phyloP scores from a whole-genome alignment of 1,140 invertebrate species.

The Drosophila rhopaloa region DNA sequence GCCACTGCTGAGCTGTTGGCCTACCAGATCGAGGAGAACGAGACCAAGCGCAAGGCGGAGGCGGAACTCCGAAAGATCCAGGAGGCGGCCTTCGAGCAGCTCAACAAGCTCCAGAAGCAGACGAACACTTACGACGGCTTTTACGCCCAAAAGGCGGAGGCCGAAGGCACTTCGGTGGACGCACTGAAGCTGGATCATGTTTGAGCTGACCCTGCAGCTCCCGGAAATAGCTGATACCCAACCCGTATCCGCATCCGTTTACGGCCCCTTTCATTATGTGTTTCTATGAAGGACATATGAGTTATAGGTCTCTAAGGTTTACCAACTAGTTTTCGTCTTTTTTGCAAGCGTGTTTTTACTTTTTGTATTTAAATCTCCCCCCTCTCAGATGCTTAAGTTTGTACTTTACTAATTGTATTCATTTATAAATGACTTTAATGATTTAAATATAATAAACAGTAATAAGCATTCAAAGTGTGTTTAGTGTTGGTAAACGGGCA shows the following conservation, averaged over 20 bases:
- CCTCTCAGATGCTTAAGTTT: constrained; percentile 27
- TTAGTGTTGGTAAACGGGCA: constrained; percentile 12
- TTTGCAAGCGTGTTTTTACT: constrained; percentile 15
- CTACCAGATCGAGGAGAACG: constrained; percentile 73
- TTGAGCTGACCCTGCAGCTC: constrained; percentile 30
- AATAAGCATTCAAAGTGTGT: constrained; percentile 6
- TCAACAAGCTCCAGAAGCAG: constrained; percentile 69
- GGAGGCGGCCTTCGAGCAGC: constrained; percentile 73
- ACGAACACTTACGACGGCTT: constrained; percentile 69
- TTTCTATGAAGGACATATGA: constrained; percentile 48
- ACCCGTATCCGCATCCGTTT: constrained; percentile 5
- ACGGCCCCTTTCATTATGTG: constrained; percentile 28
- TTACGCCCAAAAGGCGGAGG: constrained; percentile 64
- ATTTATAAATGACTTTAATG: constrained; percentile 14
- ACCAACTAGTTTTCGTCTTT: constrained; percentile 34
- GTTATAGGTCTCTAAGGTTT: constrained; percentile 40
- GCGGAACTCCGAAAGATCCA: constrained; percentile 72
- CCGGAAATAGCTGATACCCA: background rate
- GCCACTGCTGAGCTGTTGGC: constrained; percentile 69
- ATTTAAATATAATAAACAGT: constrained; percentile 29
- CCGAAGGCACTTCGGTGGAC: constrained; percentile 50
- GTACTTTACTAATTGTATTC: constrained; percentile 30
- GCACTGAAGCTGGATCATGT: constrained; percentile 66
- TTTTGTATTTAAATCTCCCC: constrained; percentile 32
- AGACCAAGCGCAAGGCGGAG: constrained; percentile 72